Conservation (phyloP, 1,140 invertebrate species). For the Phenacoccus solenopsis region DNA sequence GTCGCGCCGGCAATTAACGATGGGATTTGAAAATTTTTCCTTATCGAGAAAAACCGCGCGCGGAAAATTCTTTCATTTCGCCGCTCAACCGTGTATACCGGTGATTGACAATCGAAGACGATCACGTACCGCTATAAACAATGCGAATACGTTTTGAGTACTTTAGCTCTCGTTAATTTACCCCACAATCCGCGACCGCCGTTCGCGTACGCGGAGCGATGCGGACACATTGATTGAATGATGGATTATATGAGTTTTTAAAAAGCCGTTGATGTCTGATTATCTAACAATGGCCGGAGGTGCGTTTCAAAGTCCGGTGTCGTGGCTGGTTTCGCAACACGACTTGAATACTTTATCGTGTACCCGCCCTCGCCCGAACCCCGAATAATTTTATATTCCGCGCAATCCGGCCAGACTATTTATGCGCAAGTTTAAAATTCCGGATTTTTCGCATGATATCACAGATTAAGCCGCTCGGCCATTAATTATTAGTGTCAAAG, state of each 20-base stretch:
- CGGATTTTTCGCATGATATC: slow-evolving; percentile 1
- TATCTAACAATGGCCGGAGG: background rate
- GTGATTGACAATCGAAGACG: background rate
- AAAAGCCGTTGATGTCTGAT: background rate
- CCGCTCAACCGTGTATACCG: background rate
- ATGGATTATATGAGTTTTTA: background rate
- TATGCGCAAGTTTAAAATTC: slow-evolving; percentile 2
- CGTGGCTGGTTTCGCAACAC: background rate
- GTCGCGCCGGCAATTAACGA: background rate
- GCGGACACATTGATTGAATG: background rate
- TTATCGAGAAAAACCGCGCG: background rate
- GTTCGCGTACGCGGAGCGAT: background rate
- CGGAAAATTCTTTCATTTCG: background rate
- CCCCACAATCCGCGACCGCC: too few relatives aligned
- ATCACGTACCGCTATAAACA: too few relatives aligned
- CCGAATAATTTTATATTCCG: background rate
- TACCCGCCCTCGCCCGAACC: background rate
- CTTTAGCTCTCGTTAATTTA: too few relatives aligned
- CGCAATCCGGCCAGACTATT: background rate
- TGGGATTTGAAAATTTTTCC: background rate
- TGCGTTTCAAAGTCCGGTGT: background rate
- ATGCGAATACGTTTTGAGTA: too few relatives aligned
- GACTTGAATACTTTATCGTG: background rate
- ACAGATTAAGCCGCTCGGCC: background rate
- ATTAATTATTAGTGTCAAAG: slow-evolving; percentile 3